Percentiles rank a stretch among this genome's conserved stretches.
phyloP scores from a whole-genome alignment of 2,888 invertebrate genomes.

The Salpingus planirostris region DNA sequence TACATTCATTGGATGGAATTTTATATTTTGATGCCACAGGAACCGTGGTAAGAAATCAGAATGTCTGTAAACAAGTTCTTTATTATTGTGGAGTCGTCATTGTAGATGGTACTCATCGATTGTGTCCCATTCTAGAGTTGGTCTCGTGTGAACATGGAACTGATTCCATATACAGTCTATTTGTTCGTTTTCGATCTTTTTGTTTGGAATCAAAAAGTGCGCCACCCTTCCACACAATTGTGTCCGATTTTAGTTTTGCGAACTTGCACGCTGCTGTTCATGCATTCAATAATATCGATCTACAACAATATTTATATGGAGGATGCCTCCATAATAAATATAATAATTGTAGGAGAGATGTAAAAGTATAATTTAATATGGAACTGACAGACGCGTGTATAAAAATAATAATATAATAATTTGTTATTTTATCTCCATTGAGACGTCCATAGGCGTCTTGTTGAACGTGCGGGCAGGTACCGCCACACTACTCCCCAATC shows the following conservation, averaged over 20 bases:
- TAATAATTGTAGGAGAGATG: too few relatives aligned
- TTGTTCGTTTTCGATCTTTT: not conserved
- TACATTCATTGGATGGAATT: not conserved
- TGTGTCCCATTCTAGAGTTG: not conserved
- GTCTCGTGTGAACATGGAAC: not conserved
- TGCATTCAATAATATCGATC: not conserved
- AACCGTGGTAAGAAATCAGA: not conserved
- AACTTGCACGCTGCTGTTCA: not conserved
- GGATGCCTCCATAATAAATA: too few relatives aligned
- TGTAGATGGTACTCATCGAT: not conserved
- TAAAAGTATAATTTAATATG: too few relatives aligned
- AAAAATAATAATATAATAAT: too few relatives aligned
- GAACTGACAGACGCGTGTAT: too few relatives aligned
- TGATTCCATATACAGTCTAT: not conserved
- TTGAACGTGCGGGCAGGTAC: too few relatives aligned
- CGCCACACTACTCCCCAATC: too few relatives aligned
- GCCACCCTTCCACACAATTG: not conserved
- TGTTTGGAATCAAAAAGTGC: not conserved
- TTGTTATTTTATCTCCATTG: too few relatives aligned
- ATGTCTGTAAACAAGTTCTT: not conserved
- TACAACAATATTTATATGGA: not conserved
- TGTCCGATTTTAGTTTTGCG: not conserved
- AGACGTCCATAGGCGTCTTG: too few relatives aligned
- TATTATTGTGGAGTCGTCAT: not conserved
- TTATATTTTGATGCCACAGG: not conserved